Evolutionary conservation across 2,888 invertebrate species (phyloP), one percentile per base, ranked within the genome.

Genomic region (Eueremaeus valkanovi): DNA sequence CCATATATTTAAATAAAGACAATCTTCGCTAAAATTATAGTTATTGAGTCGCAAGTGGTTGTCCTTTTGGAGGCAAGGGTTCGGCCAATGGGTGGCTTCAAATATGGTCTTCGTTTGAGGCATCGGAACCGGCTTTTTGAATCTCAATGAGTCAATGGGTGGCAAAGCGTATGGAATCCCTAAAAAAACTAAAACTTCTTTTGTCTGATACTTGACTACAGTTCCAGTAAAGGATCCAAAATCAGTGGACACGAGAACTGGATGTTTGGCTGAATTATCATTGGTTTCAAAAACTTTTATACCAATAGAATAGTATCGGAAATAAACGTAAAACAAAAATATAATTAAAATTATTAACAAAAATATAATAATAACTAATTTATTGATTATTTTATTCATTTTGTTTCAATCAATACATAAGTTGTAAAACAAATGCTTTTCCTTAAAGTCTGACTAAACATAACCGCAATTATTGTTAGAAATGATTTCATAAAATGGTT

Each of bases 1-100:
- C 75, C 75, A 75, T 3, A 75, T 73, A 31, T 75, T 75, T 21
- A 75, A 29, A 51, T 75, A 75, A 66, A 75, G 75, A 58, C 75
- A 75, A 33, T 75, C 75, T 72, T 72, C 75, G 42, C 75, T 75
- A 24, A 75, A 75, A n/a, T 75, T 72, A 40, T 68, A 68, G 58
- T 75, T 75, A 58, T 75, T 55, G 6, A 75, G 55, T 9, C 16
- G 51, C 36, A 75, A 72, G 27, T 33, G 49, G 36, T 75, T 66
- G 51, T 75, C 75, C 24, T 68, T 68, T 55, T 75, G 75, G 3
- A 75, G 31, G 24, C 75, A 75, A 72, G 75, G 75, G 27, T 72
- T 70, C 2, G 75, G 75, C 70, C 42, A 70, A 27, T 18, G 70
- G 45, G 42, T 70, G 29, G 45, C 70, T 8, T 40, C 24, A 70